Base-by-base conservation (phyloP, 2,888 invertebrate species). In the Zootermopsis nevadensis region DNA sequence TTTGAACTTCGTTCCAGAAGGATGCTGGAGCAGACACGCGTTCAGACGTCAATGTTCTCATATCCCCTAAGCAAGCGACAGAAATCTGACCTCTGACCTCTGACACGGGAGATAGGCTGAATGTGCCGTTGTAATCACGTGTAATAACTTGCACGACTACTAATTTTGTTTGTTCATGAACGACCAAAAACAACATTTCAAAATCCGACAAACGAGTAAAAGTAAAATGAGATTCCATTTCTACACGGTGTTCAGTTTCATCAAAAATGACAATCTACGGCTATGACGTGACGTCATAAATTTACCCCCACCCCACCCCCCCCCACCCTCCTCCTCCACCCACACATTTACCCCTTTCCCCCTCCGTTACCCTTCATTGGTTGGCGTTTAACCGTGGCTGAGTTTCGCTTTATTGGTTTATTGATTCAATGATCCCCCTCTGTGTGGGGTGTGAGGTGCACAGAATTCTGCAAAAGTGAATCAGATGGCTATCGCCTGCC, bases 201-300 rank as follows among this genome's bases (percentile, higher is more conserved):
- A 74, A 74, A 74, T 74, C 74, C 74, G n/a, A 74, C 74, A 74
- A 74, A 74, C 74, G 38, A 74, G 8, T 38, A 74, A 74, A 74
- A 74, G 38, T 38, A 74, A 74, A 74, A 74, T 38, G 15, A 38
- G 42, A 74, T 15, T n/a, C 42, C n/a, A 66, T 35, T 82, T 48
- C 77, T 77, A 82, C 82, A 79, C 77, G 77, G 74, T 79, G 79
- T 82, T 82, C 77, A 79, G 77, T 82, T 74, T 77, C 33, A 74
- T 77, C 82, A 82, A 66, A 77, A 82, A 77, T 82, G 72, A 82
- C 77, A 77, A 82, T 82, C 67, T 82, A 82, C 38, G 77, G 48
- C 48, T 77, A 69, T 82, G 79, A 82, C 82, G 77, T 66, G 77
- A 55, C 77, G 79, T 77, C 82, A 77, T 82, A 82, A 82, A 82